Percentiles rank a stretch among this genome's conserved stretches.
These are phyloP conservation scores for Chrysopilus asiliformis DNA, from an alignment of 2,888 invertebrate genomes.

Conservation along the genomic window DNA sequence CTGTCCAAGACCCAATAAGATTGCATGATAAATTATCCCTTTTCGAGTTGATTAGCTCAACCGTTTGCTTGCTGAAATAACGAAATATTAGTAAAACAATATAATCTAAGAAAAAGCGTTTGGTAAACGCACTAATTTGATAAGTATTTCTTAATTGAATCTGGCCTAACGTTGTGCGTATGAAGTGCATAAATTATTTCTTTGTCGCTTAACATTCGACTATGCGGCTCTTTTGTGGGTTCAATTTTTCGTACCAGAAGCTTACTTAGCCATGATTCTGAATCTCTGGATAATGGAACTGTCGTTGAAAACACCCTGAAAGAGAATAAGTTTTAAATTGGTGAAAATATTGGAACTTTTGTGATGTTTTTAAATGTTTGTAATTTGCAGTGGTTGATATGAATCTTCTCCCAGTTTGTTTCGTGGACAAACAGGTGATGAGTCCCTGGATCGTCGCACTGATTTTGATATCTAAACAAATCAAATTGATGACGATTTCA, in stretches of 20 bases:
- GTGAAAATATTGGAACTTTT: neutral
- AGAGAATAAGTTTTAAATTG: neutral
- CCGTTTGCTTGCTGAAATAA: conserved; percentile 53
- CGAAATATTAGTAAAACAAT: neutral
- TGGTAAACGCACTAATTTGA: conserved; percentile 77
- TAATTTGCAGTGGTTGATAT: too few species aligned
- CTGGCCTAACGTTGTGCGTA: conserved; percentile 88
- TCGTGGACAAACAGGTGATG: too few species aligned
- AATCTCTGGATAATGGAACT: conserved; percentile 20
- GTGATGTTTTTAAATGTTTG: neutral
- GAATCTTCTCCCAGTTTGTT: too few species aligned
- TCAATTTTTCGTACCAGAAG: conserved; percentile 81
- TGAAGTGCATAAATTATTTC: conserved; percentile 91
- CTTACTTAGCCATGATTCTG: conserved; percentile 79
- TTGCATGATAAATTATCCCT: conserved; percentile 65
- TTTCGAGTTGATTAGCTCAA: conserved; percentile 61
- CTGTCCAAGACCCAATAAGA: conserved; percentile 91
- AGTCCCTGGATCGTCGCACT: too few species aligned
- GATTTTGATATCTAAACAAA: too few species aligned
- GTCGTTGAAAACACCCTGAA: conserved; percentile 5
- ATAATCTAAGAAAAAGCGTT: too few species aligned
- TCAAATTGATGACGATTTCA: too few species aligned
- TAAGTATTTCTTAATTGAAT: conserved; percentile 73
- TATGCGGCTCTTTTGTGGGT: conserved; percentile 91
- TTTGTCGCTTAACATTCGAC: conserved; percentile 91